Percentiles rank a stretch among this genome's conserved stretches.
Conservation (phyloP, 2,797 vertebrate species). For the Podarcis siculus region DNA sequence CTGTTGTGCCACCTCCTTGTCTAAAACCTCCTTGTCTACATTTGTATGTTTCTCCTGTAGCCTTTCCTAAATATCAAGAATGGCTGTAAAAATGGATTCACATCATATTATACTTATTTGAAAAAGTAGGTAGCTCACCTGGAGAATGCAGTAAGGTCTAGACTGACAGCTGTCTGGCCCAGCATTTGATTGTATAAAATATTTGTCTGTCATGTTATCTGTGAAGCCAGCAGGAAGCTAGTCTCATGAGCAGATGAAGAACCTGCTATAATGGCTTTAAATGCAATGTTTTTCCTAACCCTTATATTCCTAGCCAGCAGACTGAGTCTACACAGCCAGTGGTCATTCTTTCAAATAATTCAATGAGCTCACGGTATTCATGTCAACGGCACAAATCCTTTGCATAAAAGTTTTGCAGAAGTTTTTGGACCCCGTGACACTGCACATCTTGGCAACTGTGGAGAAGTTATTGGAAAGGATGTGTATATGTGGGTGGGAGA, state of each 20-base stretch:
- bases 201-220: neutral
- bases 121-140: neutral
- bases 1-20: neutral
- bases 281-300: neutral
- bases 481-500: neutral
- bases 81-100: neutral
- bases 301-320: neutral
- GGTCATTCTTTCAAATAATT: neutral
- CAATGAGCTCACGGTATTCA: neutral
- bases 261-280: neutral
- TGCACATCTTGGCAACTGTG: neutral
- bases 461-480: neutral
- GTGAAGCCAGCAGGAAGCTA: neutral
- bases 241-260: neutral
- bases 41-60: too few species aligned
- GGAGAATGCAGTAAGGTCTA: neutral
- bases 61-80: neutral
- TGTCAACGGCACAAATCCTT: neutral
- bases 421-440: too few species aligned
- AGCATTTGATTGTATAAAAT: neutral
- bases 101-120: neutral
- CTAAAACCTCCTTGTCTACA: neutral
- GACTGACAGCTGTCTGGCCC: neutral
- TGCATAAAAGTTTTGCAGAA: neutral
- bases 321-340: neutral